Base-by-base conservation (phyloP, 1,140 invertebrate species). In the Asbolus verrucosus region DNA sequence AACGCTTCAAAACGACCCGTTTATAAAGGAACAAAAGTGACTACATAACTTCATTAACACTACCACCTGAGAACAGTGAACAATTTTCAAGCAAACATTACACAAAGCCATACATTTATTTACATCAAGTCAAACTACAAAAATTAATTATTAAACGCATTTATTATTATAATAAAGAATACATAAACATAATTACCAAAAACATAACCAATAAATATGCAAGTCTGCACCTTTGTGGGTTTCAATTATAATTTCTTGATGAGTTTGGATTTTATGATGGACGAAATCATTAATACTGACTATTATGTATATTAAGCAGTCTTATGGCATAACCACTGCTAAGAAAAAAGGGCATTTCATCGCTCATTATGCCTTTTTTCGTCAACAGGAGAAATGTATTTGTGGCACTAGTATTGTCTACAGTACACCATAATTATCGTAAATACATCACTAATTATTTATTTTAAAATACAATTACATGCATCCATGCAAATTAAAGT, bases 51-150 rank as follows among this genome's bases (percentile, higher is more conserved):
- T n/a, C n/a, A n/a, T n/a, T n/a, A n/a, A 8, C 31, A n/a, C 27
- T 67, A 21, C 24, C 41, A 50, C 41, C 27, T 50, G 9, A 39
- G 6, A n/a, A n/a, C n/a, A 27, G 21, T 66, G 1, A 46, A 66
- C 21, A 46, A 36, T 11, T 50, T 8, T 11, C 24, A 30, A 66
- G 21, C 39, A 65, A 16, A 39, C 31, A 24, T 65, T 11, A 39
- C 33, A 54, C 11, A 18, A 41, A 54, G 46, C 46, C 46, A 54
- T 19, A 50, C 43, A 21, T 9, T 54, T 54, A 54, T 54, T 54
- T 54, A 54, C 46, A 54, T 54, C 46, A 54, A 54, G 46, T 54
- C 46, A 54, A 54, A 54, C 46, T 54, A 54, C 46, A 54, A 54
- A 54, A 54, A 54, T 54, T 2, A 8, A 54, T 46, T 24, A 54